phyloP scores from a whole-genome alignment of 2,888 invertebrate genomes.

The Amblyjoppa proteus region DNA sequence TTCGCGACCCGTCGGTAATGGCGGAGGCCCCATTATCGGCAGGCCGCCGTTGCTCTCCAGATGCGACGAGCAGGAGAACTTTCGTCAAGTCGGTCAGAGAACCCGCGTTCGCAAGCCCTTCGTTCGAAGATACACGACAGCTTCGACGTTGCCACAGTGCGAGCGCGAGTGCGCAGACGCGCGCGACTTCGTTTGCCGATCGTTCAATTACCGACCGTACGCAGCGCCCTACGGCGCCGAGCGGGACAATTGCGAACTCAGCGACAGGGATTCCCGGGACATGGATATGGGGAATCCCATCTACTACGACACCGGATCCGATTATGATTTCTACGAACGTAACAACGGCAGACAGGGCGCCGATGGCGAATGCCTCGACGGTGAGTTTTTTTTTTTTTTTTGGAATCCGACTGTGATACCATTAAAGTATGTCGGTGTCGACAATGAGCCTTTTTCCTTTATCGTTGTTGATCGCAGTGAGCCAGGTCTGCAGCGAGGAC shows the following conservation, averaged over 20 bases:
- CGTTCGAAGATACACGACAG: constrained; percentile 90
- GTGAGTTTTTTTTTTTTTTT: constrained; percentile 85
- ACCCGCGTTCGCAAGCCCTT: constrained; percentile 93
- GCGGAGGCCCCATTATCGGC: constrained; percentile 83
- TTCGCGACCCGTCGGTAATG: constrained; percentile 80
- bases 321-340: constrained; percentile 94
- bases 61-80: constrained; percentile 93
- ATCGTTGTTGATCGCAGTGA: constrained; percentile 86
- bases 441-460: constrained; percentile 33
- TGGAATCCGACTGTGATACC: constrained; percentile 17
- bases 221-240: constrained; percentile 88
- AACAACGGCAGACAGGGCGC: constrained; percentile 90
- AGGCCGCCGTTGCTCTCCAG: constrained; percentile 86
- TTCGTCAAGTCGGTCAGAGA: constrained; percentile 92
- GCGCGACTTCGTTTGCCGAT: constrained; percentile 93
- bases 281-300: constrained; percentile 94
- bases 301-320: constrained; percentile 93
- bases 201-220: constrained; percentile 93
- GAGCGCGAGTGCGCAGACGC: constrained; percentile 94
- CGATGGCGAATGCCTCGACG: constrained; percentile 93
- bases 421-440: constrained; percentile 51
- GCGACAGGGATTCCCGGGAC: constrained; percentile 94
- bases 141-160: constrained; percentile 92
- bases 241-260: constrained; percentile 95
- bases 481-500: constrained; percentile 96